Evolutionary conservation across 2,888 invertebrate genomes (phyloP).

Genomic region (Aphodius sticticus): DNA sequence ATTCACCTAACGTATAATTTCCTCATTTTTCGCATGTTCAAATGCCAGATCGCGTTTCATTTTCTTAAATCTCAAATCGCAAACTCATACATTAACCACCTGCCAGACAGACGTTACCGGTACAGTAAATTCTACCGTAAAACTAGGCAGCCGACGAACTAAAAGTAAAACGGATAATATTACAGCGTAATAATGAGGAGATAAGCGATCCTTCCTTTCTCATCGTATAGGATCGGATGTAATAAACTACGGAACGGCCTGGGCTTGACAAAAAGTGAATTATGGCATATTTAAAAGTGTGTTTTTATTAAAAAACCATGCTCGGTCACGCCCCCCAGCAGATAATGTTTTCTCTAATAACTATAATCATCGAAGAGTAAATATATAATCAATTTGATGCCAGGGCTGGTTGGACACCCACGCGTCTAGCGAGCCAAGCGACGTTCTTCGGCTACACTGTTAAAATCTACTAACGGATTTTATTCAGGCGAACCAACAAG

Average conservation of each 20-base stretch:
- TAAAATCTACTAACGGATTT: conserved; percentile 19
- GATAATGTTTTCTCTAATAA: conserved; percentile 63
- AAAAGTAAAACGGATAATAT: neutral
- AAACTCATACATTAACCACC: neutral
- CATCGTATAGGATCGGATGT: neutral
- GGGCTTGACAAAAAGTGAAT: conserved; percentile 38
- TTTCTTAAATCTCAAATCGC: neutral
- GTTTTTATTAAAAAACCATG: conserved; percentile 54
- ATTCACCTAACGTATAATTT: neutral
- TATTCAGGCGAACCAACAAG: neutral
- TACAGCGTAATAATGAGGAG: neutral
- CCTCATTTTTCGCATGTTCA: neutral
- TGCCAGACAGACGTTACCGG: neutral
- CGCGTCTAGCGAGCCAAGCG: conserved; percentile 37
- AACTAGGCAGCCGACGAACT: neutral
- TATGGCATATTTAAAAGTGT: conserved; percentile 52
- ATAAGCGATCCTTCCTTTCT: conserved; percentile 4
- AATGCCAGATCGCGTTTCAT: neutral
- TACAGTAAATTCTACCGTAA: neutral
- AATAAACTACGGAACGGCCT: neutral
- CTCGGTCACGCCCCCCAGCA: conserved; percentile 57
- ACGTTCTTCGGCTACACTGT: conserved; percentile 22
- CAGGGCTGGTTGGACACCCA: conserved; percentile 58
- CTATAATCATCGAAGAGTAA: conserved; percentile 61
- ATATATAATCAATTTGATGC: conserved; percentile 62